Percentiles rank a stretch among this genome's conserved stretches.
These are phyloP conservation scores for Plestiodon gilberti DNA, from an alignment of 2,113 vertebrate species.

Conservation along the genomic window DNA sequence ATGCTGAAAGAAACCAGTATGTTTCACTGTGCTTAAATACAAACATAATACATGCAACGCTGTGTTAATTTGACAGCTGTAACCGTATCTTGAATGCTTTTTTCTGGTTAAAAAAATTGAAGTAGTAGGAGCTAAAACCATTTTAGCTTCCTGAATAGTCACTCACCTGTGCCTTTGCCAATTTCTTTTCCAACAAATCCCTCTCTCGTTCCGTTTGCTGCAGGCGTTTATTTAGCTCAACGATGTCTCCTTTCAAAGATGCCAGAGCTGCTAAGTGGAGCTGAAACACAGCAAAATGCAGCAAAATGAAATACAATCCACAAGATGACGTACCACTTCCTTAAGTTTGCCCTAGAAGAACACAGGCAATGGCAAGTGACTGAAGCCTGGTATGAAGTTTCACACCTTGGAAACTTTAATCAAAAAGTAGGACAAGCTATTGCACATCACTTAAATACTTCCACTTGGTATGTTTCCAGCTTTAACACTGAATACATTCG, in stretches of 20 bases:
- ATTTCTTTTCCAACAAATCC: constrained; percentile 85
- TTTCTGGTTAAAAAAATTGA: not conserved
- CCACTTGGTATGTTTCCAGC: not conserved
- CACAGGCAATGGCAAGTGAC: not conserved
- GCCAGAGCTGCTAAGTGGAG: constrained; percentile 88
- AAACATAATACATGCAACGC: too few relatives aligned
- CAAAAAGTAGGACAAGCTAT: constrained; percentile 15
- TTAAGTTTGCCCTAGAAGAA: not conserved
- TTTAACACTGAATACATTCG: not conserved
- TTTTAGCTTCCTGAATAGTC: constrained; percentile 16
- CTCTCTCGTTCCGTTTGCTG: constrained; percentile 86
- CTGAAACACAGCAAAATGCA: constrained; percentile 64
- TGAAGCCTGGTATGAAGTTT: not conserved
- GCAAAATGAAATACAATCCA: constrained; percentile 43
- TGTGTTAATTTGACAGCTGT: not conserved
- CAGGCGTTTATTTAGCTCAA: constrained; percentile 86
- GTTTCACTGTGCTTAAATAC: not conserved
- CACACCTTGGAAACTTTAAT: not conserved
- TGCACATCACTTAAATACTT: not conserved
- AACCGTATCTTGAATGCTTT: not conserved
- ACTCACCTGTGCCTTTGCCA: constrained; percentile 87
- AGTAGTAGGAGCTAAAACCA: not conserved
- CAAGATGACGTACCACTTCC: not conserved
- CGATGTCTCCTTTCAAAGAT: constrained; percentile 86
- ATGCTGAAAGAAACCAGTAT: not conserved